Evolutionary conservation across 37 sponge, comb jelly and placozoan genomes (phyloP), one percentile per base, ranked within the genome.

Genomic region (Halichondria panicea): DNA sequence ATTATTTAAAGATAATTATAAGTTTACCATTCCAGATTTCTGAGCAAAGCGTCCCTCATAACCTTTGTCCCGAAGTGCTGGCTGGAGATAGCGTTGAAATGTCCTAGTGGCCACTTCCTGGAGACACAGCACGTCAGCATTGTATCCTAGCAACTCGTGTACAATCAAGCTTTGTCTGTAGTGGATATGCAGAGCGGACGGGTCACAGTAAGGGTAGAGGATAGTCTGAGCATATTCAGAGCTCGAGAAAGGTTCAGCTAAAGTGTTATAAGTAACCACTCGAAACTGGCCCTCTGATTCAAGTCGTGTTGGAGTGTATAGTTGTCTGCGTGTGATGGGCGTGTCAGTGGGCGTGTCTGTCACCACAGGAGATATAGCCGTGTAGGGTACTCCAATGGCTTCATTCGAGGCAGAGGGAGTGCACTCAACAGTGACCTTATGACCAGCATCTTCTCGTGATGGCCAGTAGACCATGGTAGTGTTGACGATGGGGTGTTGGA

Each of bases 231-330:
- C 77, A 37, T 68, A 78, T 21, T 43, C 45, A 6, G 74, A 60
- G 21, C 59, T 71, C 0, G 69, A 55, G 60, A 84, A 94, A 1
- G 72, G 35, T 40, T 86, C 87, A 40, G 94, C 87, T 8, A 94
- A 77, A 21, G 88, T 86, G 76, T 94, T 94, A 83, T 94, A 94
- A 19, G 87, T 84, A 15, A 94, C 78, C 36, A 94, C 84, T 33
- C 94, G 81, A n/a, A 94, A 55, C 39, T 78, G 40, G 43, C 79
- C 70, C 0, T 39, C 53, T 2, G 43, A 69, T 7, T 66, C 32
- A 31, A 83, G 39, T 1, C 43, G 72, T 11, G 43, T 19, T 0
- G 86, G 84, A 32, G 87, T 89, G 15, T 57, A 50, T 19, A 72
- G 65, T 35, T 89, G 87, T 25, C 84, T 41, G 55, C 64, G 41